Conservation (phyloP, 2,113 vertebrate species). For the Hyaena hyaena region DNA sequence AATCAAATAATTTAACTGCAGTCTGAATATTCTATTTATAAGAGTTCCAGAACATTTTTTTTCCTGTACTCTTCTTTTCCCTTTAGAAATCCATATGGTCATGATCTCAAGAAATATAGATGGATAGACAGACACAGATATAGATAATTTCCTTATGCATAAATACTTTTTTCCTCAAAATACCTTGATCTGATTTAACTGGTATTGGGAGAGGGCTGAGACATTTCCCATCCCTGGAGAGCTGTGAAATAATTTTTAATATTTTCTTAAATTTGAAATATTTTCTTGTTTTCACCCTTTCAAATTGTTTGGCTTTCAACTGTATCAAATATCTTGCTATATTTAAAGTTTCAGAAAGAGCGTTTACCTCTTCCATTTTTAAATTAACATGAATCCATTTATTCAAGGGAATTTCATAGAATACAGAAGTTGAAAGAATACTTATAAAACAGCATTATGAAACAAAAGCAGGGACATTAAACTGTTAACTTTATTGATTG, state of each 20-base stretch:
- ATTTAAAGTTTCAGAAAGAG: constrained; percentile 63
- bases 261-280: constrained; percentile 59
- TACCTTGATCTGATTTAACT: constrained; percentile 3
- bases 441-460: constrained; percentile 46
- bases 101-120: background rate
- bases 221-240: background rate
- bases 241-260: constrained; percentile 20
- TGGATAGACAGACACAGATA: background rate
- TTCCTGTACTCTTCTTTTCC: background rate
- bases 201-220: background rate
- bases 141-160: background rate
- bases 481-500: constrained; percentile 56
- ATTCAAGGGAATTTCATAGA: constrained; percentile 55
- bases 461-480: constrained; percentile 44
- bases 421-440: constrained; percentile 51
- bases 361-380: constrained; percentile 50
- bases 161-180: background rate
- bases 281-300: constrained; percentile 62
- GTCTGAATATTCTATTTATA: background rate
- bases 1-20: background rate
- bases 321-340: constrained; percentile 49
- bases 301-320: constrained; percentile 65
- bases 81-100: background rate
- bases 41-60: background rate
- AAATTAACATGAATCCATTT: constrained; percentile 61